Base-by-base conservation (phyloP, 64 coral and sea anemone genomes). In the Anthopleura sola region DNA sequence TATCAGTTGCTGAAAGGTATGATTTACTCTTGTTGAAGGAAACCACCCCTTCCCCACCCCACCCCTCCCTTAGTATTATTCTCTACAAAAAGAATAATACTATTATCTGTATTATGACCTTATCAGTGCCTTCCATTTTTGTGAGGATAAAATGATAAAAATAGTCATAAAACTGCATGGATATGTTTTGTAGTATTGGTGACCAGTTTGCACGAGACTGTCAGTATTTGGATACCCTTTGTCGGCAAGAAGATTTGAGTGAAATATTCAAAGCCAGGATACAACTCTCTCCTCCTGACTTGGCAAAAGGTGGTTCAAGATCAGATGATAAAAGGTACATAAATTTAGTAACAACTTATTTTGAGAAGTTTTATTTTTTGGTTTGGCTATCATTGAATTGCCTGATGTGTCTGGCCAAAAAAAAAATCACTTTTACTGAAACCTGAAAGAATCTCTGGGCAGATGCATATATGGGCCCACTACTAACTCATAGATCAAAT, bases 271-370 rank as follows among this genome's bases (percentile, higher is more conserved):
- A 89, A 60, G 75, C 85, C 26, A 95, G 85, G 75, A 83, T 99
- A 53, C 97, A 95, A 56, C 93, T 99, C 3, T 99, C 62, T 53
- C 97, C 97, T 40, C 87, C 93, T 37, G 97, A 99, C 78, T 86
- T 99, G 53, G 75, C 88, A 14, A 92, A 92, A 78, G 66, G 49
- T 24, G 85, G 37, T 81, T 86, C 77, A 89, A 85, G 66, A 26
- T 69, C 51, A 64, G 88, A 23, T 23, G 46, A 38, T 11, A 49
- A 33, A 87, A 84, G 90, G 84, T 68, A 80, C 81, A n/a, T 53
- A 44, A 44, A 3, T 44, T 44, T 1, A 44, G 40, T 44, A 44
- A 8, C 40, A 8, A 44, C 9, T 44, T 44, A 44, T 44, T 44
- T 44, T 44, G 9, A n/a, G n/a, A n/a, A n/a, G n/a, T n/a, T n/a